These are phyloP conservation scores for Limnephilus marmoratus DNA, from an alignment of 2,888 invertebrate species.

Conservation along the genomic window DNA sequence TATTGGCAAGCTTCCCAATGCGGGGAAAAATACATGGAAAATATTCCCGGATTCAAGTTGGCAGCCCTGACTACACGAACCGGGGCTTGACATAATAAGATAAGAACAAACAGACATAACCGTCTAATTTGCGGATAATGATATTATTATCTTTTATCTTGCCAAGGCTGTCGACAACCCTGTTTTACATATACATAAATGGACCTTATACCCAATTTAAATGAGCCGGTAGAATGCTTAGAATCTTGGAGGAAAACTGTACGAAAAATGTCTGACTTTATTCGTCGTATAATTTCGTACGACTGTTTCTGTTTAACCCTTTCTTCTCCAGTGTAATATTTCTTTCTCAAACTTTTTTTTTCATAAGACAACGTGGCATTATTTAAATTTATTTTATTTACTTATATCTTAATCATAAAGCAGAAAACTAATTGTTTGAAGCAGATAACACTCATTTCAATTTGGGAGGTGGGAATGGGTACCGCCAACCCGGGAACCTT, in stretches of 20 bases:
- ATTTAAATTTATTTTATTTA: no score
- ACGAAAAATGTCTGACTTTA: not conserved
- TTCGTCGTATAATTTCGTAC: not conserved
- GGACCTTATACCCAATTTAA: not conserved
- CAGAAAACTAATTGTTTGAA: no score
- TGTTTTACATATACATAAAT: not conserved
- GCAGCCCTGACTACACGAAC: not conserved
- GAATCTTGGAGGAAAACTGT: not conserved
- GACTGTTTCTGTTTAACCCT: not conserved
- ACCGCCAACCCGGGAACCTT: no score
- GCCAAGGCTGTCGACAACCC: not conserved
- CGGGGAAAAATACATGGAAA: not conserved
- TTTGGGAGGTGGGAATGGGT: no score
- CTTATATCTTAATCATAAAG: no score
- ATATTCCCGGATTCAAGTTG: not conserved
- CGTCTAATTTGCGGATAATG: not conserved
- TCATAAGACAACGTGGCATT: no score
- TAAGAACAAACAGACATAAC: conserved; percentile 2
- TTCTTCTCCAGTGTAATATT: not conserved
- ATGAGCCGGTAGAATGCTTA: not conserved
- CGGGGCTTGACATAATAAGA: not conserved
- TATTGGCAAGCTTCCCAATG: not conserved
- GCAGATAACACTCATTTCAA: no score
- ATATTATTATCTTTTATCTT: not conserved
- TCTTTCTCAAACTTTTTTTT: no score